Evolutionary conservation across 2,888 invertebrate species (phyloP), one percentile per base, ranked within the genome.

Genomic region (Empis stercorea): DNA sequence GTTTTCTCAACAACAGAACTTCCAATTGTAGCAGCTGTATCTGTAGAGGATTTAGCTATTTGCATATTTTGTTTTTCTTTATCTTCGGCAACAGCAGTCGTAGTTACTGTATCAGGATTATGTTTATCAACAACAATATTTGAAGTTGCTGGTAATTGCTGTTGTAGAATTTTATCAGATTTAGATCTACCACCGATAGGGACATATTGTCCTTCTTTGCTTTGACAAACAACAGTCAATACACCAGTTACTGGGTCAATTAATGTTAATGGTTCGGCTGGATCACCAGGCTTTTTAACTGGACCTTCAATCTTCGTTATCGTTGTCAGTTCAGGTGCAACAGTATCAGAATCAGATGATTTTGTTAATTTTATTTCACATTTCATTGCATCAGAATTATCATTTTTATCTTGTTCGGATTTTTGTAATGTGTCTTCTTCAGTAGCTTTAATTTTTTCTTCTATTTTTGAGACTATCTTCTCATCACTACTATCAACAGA

Each of bases 231-330:
- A 0, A 80, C 79, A 48, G 78, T 80, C 30, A 85, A 67, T 55
- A 81, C 70, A 3, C 84, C 84, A 1, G 84, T 84, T 1, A 83
- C 82, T 1, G 84, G 83, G 66, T 85, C 85, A 39, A 84, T 81
- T 15, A 84, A 62, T 4, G 78, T 78, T 58, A 76, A 76, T 1
- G 81, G 79, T 57, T 81, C 81, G 10, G 72, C 68, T 32, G 69
- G 69, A 13, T 61, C 62, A 3, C 59, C 59, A 0, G 61, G 17
- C 11, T 38, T 60, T 13, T 59, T 55, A 17, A 49, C 16, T 7
- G 63, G 51, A 23, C 59, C 57, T 14, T 64, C 57, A 4, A 60
- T 56, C 37, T 14, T n/a, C 38, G 37, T n/a, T 6, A 62, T 58
- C 13, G 46, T 13, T 65, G 60, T 34, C 10, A 20, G 14, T n/a